These are phyloP conservation scores for Heliconius aoede DNA, from an alignment of 2,888 invertebrate genomes.

Conservation along the genomic window DNA sequence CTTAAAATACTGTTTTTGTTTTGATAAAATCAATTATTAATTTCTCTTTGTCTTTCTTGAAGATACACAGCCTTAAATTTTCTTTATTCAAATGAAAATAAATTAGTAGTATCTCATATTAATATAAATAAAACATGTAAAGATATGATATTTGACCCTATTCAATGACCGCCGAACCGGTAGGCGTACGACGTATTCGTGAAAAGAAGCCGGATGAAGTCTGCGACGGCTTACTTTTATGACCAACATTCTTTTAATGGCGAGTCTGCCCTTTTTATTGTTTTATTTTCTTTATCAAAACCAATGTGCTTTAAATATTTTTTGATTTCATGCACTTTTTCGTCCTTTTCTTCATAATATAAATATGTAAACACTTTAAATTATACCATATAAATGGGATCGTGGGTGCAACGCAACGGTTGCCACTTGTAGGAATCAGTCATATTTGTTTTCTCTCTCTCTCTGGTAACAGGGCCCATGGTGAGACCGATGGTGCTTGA, in stretches of 20 bases:
- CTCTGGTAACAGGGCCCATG: too few relatives aligned
- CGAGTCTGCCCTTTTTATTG: neutral
- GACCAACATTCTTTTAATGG: neutral
- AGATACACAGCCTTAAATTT: neutral
- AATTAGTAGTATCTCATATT: neutral
- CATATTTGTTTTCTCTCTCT: too few relatives aligned
- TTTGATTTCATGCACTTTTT: neutral
- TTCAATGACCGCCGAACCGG: neutral
- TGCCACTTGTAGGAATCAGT: too few relatives aligned
- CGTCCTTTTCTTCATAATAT: too few relatives aligned
- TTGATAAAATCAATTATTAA: neutral
- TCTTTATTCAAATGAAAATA: neutral
- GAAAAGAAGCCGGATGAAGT: conserved; percentile 3
- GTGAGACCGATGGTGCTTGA: too few relatives aligned
- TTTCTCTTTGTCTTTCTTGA: neutral
- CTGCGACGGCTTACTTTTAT: neutral
- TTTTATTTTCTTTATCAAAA: neutral
- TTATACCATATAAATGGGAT: too few relatives aligned
- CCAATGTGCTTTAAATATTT: neutral
- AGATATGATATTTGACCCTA: neutral
- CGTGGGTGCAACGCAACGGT: too few relatives aligned
- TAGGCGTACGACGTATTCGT: neutral
- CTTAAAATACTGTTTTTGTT: neutral
- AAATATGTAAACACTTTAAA: too few relatives aligned
- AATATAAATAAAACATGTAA: neutral